Evolutionary conservation across 1,140 invertebrate genomes (phyloP), one percentile per base, ranked within the genome.

Genomic region (Apis laboriosa): DNA sequence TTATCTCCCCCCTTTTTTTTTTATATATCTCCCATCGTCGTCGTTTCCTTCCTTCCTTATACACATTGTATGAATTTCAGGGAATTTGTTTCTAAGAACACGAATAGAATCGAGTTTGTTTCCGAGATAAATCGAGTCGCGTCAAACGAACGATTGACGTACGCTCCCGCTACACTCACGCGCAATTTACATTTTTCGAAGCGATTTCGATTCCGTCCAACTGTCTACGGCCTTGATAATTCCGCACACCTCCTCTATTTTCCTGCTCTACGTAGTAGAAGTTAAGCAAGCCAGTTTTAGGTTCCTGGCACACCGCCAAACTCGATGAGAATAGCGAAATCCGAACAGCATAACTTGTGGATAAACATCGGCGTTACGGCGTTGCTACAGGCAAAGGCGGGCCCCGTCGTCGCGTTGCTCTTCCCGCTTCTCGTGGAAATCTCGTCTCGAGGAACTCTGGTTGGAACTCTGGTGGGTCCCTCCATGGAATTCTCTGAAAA

Each of bases 221-320:
- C 53, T 64, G 75, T 68, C 58, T 58, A 51, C 55, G 88, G 81
- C 88, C 88, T 89, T 89, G 88, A 88, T 85, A 80, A 86, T n/a
- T 82, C 67, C 77, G 56, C 58, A 79, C 60, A 79, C 67, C 76
- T 88, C 63, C 80, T 89, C 87, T 89, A 86, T 89, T 88, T 89
- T 84, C 80, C 78, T 77, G 61, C 49, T 73, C 61, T 80, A 64
- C 75, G 77, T 76, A 71, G 81, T 74, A 70, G 70, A 56, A 81
- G 84, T 68, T 81, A 55, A 77, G 77, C 78, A 64, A 58, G 80
- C 87, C 81, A 88, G 78, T 77, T 89, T 89, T 88, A 84, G 87
- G 77, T 80, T 19, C 58, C 77, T 89, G 88, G 84, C 82, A 24
- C 49, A 19, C 9, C 2, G 87, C 78, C 88, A 88, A 73, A 49